Evolutionary conservation across 2,113 vertebrate species (phyloP).

Genomic region (Cyprinodon brontotheroides): DNA sequence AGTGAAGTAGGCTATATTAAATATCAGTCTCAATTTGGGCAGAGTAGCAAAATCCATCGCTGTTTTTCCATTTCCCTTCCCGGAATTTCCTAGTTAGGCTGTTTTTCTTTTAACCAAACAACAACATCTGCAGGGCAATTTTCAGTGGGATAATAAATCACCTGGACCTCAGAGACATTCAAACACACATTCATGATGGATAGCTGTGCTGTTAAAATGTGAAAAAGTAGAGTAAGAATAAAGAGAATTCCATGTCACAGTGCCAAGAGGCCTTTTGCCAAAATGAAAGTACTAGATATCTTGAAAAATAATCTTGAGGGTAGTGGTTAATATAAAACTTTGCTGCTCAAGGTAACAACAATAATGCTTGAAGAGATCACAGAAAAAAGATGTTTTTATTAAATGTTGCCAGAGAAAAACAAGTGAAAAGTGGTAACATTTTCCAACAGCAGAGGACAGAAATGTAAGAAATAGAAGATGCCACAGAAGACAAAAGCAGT

Average conservation of each 20-base stretch:
- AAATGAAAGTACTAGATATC: constrained; percentile 58
- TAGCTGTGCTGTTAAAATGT: constrained; percentile 64
- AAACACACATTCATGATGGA: constrained; percentile 67
- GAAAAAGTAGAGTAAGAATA: constrained; percentile 55
- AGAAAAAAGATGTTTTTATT: constrained; percentile 3
- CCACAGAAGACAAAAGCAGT: constrained; percentile 32
- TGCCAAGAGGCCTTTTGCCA: constrained; percentile 60
- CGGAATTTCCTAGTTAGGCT: constrained; percentile 30
- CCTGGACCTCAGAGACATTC: constrained; percentile 58
- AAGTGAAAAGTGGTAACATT: constrained; percentile 24
- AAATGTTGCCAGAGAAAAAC: background rate
- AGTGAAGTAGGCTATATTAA: constrained; percentile 15
- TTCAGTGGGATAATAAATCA: constrained; percentile 68
- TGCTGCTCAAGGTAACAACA: constrained; percentile 42
- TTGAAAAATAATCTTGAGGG: constrained; percentile 61
- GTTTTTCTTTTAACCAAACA: constrained; percentile 57
- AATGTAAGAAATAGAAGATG: constrained; percentile 26
- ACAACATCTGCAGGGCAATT: constrained; percentile 62
- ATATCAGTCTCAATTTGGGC: constrained; percentile 8
- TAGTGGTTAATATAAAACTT: constrained; percentile 58
- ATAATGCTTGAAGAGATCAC: constrained; percentile 20
- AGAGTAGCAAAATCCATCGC: background rate
- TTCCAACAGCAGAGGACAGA: constrained; percentile 8
- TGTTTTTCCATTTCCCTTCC: constrained; percentile 16
- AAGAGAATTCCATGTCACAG: constrained; percentile 44